Conservation (phyloP, 2,797 vertebrate genomes). For the Vireo griseus region DNA sequence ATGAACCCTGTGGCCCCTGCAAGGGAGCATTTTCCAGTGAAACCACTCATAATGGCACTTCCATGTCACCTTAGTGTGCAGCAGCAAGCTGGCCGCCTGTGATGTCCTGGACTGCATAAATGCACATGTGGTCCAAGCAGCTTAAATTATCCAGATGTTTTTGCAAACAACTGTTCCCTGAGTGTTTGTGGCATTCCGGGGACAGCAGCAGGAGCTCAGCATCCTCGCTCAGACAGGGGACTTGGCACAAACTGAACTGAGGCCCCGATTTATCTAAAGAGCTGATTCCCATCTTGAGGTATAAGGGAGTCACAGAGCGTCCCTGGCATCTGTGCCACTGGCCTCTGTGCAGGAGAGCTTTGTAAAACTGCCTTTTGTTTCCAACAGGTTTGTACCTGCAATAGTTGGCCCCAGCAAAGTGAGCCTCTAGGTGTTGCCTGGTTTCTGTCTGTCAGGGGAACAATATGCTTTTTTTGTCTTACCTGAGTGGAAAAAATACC, state of each 20-base stretch:
- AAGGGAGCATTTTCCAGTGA: background rate
- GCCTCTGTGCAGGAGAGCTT: background rate
- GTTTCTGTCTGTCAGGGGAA: background rate
- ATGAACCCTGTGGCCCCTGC: background rate
- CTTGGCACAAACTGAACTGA: background rate
- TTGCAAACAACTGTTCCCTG: background rate
- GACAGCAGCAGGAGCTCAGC: background rate
- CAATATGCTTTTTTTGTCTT: background rate
- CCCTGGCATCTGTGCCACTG: background rate
- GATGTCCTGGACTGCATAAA: background rate
- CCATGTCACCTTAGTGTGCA: background rate
- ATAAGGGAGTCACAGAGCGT: rapidly evolving
- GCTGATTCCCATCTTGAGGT: background rate
- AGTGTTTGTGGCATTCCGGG: rapidly evolving
- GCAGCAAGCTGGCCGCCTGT: background rate
- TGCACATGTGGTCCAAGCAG: background rate
- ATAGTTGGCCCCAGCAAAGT: background rate
- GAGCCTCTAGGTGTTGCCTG: conserved; percentile 15
- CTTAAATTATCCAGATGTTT: background rate
- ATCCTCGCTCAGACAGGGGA: background rate
- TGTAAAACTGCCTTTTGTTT: background rate
- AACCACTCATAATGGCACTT: rapidly evolving
- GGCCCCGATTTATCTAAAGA: background rate
- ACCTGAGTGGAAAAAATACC: background rate
- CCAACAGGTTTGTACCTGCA: conserved; percentile 30